Evolutionary conservation across 2,888 invertebrate species (phyloP).

Genomic region (Euzetes globulus): DNA sequence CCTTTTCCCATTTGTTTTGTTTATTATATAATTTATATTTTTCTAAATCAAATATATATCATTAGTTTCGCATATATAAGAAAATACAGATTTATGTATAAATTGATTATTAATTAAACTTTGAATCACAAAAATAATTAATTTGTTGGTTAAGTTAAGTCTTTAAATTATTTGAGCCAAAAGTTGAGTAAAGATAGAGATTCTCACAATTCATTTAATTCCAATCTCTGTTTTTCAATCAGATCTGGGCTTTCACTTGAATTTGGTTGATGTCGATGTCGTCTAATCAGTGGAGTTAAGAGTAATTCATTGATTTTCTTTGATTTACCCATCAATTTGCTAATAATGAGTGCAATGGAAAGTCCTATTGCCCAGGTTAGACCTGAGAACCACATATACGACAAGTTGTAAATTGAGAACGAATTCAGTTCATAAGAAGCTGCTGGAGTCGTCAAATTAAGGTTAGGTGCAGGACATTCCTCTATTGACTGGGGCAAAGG

Average conservation of each 20-base stretch:
- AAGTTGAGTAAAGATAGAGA: too few relatives aligned
- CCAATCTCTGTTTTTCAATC: too few relatives aligned
- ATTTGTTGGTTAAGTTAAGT: background rate
- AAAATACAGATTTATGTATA: background rate
- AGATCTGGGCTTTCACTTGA: too few relatives aligned
- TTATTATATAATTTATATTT: background rate
- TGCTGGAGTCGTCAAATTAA: background rate
- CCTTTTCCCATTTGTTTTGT: background rate
- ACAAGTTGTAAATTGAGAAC: constrained; percentile 48
- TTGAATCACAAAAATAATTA: background rate
- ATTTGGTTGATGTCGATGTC: too few relatives aligned
- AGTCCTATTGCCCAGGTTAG: constrained; percentile 39
- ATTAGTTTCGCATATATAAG: background rate
- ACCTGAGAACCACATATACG: constrained; percentile 50
- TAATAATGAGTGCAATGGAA: constrained; percentile 39
- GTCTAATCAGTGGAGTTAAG: background rate
- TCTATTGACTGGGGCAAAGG: constrained; percentile 40
- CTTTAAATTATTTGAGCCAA: too few relatives aligned
- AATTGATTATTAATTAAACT: background rate
- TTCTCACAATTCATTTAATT: too few relatives aligned
- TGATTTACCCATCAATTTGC: constrained; percentile 4
- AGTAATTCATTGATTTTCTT: background rate
- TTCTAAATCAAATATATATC: background rate
- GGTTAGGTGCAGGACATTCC: constrained; percentile 37
- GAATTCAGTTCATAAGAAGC: constrained; percentile 36